Evolutionary conservation across 2,113 vertebrate genomes (phyloP), one percentile per base, ranked within the genome.

Genomic region (Pachycephala philippinensis): DNA sequence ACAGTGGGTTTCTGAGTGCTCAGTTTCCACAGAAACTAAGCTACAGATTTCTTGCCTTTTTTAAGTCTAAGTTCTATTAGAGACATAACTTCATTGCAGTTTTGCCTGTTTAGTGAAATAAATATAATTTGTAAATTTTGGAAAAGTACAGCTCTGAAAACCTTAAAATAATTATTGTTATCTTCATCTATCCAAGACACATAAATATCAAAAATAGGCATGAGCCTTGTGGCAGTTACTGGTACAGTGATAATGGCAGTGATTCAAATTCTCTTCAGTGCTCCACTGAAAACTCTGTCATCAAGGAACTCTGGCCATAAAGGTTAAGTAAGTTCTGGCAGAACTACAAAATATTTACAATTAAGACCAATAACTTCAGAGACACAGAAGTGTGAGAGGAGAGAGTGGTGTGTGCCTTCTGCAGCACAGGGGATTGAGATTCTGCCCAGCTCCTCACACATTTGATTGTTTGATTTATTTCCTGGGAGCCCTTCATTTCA

Each of bases 401-500:
- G 47, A 82, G 83, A 88, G 47, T 37, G 1, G 1, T 13, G 35
- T 45, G 85, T 64, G 44, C 71, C 54, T 96, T 75, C 31, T 64
- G 76, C 60, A 81, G 65, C n/a, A 63, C 64, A 64, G 40, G 49
- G 70, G 49, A 84, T 96, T 85, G 89, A 95, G 74, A 95, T 91
- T 93, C 96, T 93, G 83, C 65, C 84, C 91, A 68, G 61, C 84
- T 96, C 83, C 74, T 94, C 81, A 91, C 71, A 77, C 81, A 90
- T 80, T 91, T 89, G 90, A 92, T 96, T 79, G 84, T 76, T 95
- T 89, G 86, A 89, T 95, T 92, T 92, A 95, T 96, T 93, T 96
- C 89, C 92, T 95, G 65, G 70, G 85, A 97, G 90, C 80, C 74
- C 66, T 90, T 91, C 31, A 66, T 91, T 96, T 96, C 92, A 95